Conservation (phyloP, 1,140 invertebrate genomes). For the Pararge aegeria region DNA sequence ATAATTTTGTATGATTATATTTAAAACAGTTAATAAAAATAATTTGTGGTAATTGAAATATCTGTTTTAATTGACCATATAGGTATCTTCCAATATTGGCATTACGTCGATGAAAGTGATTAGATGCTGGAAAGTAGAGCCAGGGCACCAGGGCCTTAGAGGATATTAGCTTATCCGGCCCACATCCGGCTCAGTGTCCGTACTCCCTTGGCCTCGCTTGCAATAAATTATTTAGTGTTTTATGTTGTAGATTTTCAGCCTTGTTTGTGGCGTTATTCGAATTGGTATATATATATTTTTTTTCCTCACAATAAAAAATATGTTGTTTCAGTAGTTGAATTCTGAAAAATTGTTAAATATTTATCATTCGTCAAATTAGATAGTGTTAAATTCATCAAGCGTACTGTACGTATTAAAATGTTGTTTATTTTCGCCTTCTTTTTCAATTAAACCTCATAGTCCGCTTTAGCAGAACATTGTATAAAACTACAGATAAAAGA, state of each 20-base stretch:
- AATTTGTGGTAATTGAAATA: neutral
- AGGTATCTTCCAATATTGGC: constrained; percentile 5
- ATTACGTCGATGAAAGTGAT: constrained; percentile 18
- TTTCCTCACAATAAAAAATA: too few relatives aligned
- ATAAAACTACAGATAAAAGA: too few relatives aligned
- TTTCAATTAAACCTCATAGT: too few relatives aligned
- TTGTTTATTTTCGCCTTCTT: too few relatives aligned
- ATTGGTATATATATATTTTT: neutral
- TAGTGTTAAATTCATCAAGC: too few relatives aligned
- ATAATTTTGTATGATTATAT: too few relatives aligned
- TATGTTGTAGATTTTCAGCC: constrained; percentile 8
- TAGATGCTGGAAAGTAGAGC: constrained; percentile 21
- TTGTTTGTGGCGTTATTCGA: neutral
- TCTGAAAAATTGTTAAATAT: too few relatives aligned
- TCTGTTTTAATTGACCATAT: neutral
- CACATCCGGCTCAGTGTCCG: constrained; percentile 21
- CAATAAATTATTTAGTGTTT: constrained; percentile 21
- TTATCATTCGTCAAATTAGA: too few relatives aligned
- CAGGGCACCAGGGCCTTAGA: constrained; percentile 1
- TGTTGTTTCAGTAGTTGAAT: too few relatives aligned
- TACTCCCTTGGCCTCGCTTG: constrained; percentile 6
- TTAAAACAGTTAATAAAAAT: too few relatives aligned
- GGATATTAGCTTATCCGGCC: constrained; percentile 26
- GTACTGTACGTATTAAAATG: too few relatives aligned
- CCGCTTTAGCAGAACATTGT: too few relatives aligned